Conservation (phyloP, 2,888 invertebrate species). For the Zaprionus lineosus region DNA sequence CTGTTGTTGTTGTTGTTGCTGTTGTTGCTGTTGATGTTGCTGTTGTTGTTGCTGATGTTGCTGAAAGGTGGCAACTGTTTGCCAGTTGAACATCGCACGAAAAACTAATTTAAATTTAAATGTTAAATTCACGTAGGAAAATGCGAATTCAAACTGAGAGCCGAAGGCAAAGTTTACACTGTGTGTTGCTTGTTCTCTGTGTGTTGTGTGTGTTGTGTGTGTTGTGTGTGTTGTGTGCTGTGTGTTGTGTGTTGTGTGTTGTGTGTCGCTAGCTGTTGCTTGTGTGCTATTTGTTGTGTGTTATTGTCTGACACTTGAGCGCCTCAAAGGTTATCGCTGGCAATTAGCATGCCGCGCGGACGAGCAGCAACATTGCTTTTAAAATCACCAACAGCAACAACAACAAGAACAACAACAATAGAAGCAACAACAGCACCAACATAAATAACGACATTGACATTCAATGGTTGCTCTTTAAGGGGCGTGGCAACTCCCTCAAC, state of each 20-base stretch:
- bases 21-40: slow-evolving; percentile 12
- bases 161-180: slow-evolving; percentile 28
- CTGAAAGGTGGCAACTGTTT: slow-evolving; percentile 51
- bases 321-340: slow-evolving; percentile 57
- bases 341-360: slow-evolving; percentile 64
- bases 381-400: slow-evolving; percentile 30
- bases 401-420: slow-evolving; percentile 5
- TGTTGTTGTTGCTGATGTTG: slow-evolving; percentile 8
- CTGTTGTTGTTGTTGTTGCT: slow-evolving; percentile 4
- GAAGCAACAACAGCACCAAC: background rate
- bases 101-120: slow-evolving; percentile 81
- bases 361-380: too few species aligned
- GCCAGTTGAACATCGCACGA: slow-evolving; percentile 66
- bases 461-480: background rate
- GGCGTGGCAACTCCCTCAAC: background rate
- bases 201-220: too few species aligned
- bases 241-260: slow-evolving; percentile 2
- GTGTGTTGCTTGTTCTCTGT: slow-evolving; percentile 8
- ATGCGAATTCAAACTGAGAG: slow-evolving; percentile 48
- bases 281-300: slow-evolving; percentile 25
- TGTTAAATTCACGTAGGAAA: slow-evolving; percentile 70
- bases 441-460: background rate
- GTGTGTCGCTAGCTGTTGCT: slow-evolving; percentile 9
- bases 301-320: slow-evolving; percentile 47
- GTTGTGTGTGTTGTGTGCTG: slow-evolving; percentile 7